Evolutionary conservation across 23 tunicate species (phyloP).

Genomic region (Halocynthia roretzi): DNA sequence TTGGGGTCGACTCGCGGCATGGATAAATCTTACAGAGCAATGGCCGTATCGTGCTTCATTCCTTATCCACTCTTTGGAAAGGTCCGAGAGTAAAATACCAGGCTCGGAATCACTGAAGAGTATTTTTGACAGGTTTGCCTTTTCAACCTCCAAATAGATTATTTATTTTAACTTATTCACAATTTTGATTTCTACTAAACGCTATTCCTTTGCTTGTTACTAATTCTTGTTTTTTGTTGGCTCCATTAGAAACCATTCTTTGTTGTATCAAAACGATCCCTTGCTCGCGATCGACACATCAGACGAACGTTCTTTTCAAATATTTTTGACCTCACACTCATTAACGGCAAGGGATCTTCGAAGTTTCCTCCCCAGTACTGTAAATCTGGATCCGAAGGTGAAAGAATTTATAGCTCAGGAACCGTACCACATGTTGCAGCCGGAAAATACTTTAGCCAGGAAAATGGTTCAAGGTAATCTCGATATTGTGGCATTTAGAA

Average conservation of each 20-base stretch:
- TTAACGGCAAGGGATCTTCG: conserved; percentile 49
- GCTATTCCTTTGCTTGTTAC: neutral
- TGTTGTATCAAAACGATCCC: conserved; percentile 17
- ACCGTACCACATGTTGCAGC: neutral
- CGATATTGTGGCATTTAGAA: too few relatives aligned
- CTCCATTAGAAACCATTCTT: conserved; percentile 2
- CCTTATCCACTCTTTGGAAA: conserved; percentile 24
- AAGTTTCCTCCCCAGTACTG: conserved; percentile 40
- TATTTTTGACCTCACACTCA: conserved; percentile 39
- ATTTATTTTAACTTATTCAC: neutral
- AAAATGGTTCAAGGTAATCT: too few relatives aligned
- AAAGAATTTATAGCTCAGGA: conserved; percentile 21
- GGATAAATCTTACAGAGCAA: conserved; percentile 83
- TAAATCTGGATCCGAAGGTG: conserved; percentile 78
- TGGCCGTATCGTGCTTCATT: conserved; percentile 82
- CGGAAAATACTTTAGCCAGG: neutral
- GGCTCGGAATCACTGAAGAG: conserved; percentile 1
- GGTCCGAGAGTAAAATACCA: neutral
- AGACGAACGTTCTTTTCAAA: conserved; percentile 38
- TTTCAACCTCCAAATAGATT: neutral
- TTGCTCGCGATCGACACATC: conserved; percentile 35
- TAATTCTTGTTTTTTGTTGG: neutral
- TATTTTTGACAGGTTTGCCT: conserved; percentile 4
- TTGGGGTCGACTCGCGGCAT: conserved; percentile 58
- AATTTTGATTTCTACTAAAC: neutral